Evolutionary conservation across 2,888 invertebrate genomes (phyloP).

Genomic region (Frankliniella intonsa): DNA sequence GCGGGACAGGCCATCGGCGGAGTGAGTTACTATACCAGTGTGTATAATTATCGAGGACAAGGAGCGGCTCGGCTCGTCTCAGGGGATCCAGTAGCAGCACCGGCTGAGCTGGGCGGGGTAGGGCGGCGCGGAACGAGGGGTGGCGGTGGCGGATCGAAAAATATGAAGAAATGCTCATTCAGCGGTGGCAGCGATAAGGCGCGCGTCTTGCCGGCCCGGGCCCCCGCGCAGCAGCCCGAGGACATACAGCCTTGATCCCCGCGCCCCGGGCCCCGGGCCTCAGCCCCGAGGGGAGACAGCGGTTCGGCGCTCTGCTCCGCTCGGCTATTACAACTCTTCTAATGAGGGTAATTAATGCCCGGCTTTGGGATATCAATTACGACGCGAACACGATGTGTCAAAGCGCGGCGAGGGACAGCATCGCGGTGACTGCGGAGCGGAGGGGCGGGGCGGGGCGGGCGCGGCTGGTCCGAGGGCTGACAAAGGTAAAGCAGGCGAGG

Average conservation of each 20-base stretch:
- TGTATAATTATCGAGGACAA: conserved; percentile 23
- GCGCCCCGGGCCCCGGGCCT: not conserved
- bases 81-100: not conserved
- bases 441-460: not conserved
- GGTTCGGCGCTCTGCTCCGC: not conserved
- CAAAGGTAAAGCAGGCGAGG: too few species aligned
- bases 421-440: not conserved
- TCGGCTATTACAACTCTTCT: not conserved
- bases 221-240: too few species aligned
- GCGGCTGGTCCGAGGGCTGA: not conserved
- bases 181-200: too few species aligned
- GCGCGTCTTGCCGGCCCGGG: too few species aligned
- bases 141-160: not conserved
- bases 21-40: conserved; percentile 21
- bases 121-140: not conserved
- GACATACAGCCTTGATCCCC: not conserved
- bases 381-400: conserved; percentile 16
- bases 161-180: too few species aligned
- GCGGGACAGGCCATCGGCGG: not conserved
- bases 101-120: not conserved
- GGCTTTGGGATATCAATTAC: conserved; percentile 25
- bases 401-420: not conserved
- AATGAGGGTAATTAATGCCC: conserved; percentile 25
- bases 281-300: not conserved
- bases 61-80: not conserved